These are phyloP conservation scores for Tupaia tana DNA, from an alignment of 2,113 vertebrate species.

Conservation along the genomic window DNA sequence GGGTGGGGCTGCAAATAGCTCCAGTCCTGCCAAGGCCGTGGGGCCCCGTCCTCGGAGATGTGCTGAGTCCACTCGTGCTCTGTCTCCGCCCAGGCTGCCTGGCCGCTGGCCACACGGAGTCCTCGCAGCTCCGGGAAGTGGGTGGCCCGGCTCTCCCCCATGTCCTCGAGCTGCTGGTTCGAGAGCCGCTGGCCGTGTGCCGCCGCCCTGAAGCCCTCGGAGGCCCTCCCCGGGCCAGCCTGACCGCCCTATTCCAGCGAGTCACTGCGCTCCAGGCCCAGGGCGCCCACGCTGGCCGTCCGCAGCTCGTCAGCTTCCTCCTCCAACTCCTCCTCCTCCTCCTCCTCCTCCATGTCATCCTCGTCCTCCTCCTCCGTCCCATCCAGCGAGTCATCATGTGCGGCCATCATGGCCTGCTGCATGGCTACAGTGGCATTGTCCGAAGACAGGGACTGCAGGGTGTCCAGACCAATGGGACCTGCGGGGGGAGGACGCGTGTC, in stretches of 20 bases:
- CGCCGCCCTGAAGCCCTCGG: constrained; percentile 52
- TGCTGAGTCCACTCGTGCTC: constrained; percentile 51
- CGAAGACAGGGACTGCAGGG: constrained; percentile 95
- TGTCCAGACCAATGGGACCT: constrained; percentile 95
- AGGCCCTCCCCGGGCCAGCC: constrained; percentile 35
- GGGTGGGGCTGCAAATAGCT: constrained; percentile 83
- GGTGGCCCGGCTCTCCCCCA: not conserved
- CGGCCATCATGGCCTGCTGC: constrained; percentile 98
- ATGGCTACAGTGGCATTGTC: constrained; percentile 97
- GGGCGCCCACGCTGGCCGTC: constrained; percentile 88
- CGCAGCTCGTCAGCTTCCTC: constrained; percentile 88
- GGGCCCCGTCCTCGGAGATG: constrained; percentile 47
- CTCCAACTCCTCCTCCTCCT: constrained; percentile 86
- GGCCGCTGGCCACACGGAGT: not conserved
- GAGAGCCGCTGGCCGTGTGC: constrained; percentile 51
- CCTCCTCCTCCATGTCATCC: constrained; percentile 90
- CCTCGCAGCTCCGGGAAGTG: constrained; percentile 54
- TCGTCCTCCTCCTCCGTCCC: constrained; percentile 95
- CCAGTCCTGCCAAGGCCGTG: constrained; percentile 77
- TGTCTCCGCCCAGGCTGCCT: not conserved
- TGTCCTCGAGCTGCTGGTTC: constrained; percentile 68
- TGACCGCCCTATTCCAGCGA: constrained; percentile 91
- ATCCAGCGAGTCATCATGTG: constrained; percentile 95
- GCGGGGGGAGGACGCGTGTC: not conserved
- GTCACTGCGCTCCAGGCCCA: constrained; percentile 95